These are phyloP conservation scores for Trichosurus vulpecula DNA, from an alignment of 2,797 vertebrate species.

Conservation along the genomic window DNA sequence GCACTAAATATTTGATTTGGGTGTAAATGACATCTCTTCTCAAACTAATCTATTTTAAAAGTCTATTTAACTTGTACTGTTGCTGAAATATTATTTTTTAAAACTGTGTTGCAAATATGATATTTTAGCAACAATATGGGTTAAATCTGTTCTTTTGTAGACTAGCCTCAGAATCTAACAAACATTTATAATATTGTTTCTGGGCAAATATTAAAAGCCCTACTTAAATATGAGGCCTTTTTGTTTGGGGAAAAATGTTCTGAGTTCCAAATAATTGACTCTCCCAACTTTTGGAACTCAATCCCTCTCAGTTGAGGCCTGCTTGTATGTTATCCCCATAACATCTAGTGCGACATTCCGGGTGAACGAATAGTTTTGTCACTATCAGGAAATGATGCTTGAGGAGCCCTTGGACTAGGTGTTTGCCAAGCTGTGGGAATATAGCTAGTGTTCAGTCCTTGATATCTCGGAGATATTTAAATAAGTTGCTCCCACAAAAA, in stretches of 20 bases:
- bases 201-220: neutral
- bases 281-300: slow-evolving; percentile 26
- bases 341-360: neutral
- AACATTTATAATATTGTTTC: neutral
- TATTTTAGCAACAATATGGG: neutral
- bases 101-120: neutral
- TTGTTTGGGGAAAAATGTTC: neutral
- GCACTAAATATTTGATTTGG: neutral
- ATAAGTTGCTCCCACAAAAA: neutral
- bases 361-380: neutral
- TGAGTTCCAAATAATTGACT: slow-evolving; percentile 27
- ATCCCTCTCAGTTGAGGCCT: slow-evolving; percentile 12
- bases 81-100: neutral
- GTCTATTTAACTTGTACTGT: neutral
- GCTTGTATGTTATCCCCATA: neutral
- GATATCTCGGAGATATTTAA: neutral
- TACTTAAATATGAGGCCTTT: neutral
- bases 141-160: neutral
- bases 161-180: neutral
- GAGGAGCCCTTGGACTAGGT: neutral
- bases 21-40: neutral
- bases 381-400: neutral
- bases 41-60: neutral
- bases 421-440: slow-evolving; percentile 29
- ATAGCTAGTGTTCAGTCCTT: neutral